phyloP scores from a whole-genome alignment of 2,797 vertebrate species.

The Rhinophrynus dorsalis region DNA sequence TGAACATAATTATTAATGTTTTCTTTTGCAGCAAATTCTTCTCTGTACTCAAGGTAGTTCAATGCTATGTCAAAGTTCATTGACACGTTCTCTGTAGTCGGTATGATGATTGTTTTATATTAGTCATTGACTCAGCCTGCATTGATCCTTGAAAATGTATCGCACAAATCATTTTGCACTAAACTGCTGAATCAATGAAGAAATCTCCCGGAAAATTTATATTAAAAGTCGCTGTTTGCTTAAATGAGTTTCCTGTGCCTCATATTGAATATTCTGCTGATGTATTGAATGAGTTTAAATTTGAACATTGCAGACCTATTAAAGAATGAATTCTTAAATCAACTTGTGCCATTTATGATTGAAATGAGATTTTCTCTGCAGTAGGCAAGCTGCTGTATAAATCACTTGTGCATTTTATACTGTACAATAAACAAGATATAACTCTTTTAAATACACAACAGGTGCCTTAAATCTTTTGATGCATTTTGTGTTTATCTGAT shows the following conservation, averaged over 20 bases:
- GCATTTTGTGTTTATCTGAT: conserved; percentile 75
- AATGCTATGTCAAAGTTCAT: conserved; percentile 74
- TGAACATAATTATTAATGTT: background rate
- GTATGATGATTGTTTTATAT: conserved; percentile 78
- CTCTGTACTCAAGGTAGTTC: conserved; percentile 50
- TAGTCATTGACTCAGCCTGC: conserved; percentile 82
- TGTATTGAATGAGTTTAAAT: conserved; percentile 97
- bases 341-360: conserved; percentile 94
- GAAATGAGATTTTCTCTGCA: conserved; percentile 91
- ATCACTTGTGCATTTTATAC: conserved; percentile 87
- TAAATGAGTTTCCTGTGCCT: conserved; percentile 86
- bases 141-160: conserved; percentile 97
- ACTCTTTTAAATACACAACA: conserved; percentile 87
- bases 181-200: conserved; percentile 94
- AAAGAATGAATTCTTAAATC: conserved; percentile 97
- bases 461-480: conserved; percentile 81
- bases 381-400: conserved; percentile 80
- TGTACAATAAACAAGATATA: conserved; percentile 90
- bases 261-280: conserved; percentile 97
- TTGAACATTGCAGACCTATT: conserved; percentile 92
- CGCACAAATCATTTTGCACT: conserved; percentile 98
- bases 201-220: conserved; percentile 99
- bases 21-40: background rate
- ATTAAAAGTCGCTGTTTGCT: conserved; percentile 89
- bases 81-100: conserved; percentile 68